Evolutionary conservation across 2,113 vertebrate genomes (phyloP).

Genomic region (Okapia johnstoni): DNA sequence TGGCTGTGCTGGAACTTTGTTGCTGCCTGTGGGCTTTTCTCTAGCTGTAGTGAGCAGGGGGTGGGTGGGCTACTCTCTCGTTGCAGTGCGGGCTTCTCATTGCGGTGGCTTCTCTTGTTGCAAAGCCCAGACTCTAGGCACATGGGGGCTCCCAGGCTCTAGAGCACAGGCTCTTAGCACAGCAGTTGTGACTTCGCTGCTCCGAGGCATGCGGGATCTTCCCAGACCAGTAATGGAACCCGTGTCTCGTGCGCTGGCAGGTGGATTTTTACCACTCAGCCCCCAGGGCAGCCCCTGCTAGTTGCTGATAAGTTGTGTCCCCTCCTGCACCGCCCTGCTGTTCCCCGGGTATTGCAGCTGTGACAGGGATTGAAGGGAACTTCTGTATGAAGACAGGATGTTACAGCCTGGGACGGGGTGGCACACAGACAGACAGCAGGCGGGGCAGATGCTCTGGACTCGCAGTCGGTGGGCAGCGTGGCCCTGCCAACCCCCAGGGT

Average conservation of each 20-base stretch:
- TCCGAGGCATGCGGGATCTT: neutral
- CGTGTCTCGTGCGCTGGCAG: neutral
- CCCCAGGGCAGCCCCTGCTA: neutral
- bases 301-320: neutral
- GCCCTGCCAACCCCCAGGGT: neutral
- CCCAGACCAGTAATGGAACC: neutral
- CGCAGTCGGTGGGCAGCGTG: accelerated
- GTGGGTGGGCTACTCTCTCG: neutral
- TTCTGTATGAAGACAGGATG: accelerated
- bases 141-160: neutral
- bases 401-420: accelerated
- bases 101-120: neutral
- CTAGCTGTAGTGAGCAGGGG: neutral
- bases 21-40: neutral
- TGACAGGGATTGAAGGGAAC: neutral
- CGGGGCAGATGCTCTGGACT: accelerated
- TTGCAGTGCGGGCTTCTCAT: neutral
- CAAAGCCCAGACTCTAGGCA: neutral
- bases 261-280: neutral
- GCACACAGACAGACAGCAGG: neutral
- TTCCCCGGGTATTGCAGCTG: accelerated
- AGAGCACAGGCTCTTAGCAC: neutral
- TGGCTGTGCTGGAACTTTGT: neutral
- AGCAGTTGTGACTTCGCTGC: neutral
- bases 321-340: accelerated